Evolutionary conservation across 2,113 vertebrate species (phyloP), one percentile per base, ranked within the genome.

Genomic region (Elachura formosa): DNA sequence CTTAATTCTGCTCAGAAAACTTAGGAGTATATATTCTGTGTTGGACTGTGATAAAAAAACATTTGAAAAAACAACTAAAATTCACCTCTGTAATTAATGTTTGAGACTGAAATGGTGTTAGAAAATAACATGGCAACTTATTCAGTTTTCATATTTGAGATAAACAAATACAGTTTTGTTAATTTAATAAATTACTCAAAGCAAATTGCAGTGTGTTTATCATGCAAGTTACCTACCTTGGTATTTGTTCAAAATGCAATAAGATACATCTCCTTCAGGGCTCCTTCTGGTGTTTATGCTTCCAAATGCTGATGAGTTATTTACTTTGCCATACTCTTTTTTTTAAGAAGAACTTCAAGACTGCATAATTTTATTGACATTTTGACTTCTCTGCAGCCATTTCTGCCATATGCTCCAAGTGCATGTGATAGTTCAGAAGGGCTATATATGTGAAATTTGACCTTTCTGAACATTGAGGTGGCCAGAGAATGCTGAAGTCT

Each of bases 201-300:
- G 62, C 16, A 62, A 80, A 59, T 7, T 16, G 25, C 26, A 51
- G 3, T 20, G 10, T 68, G 43, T 29, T 88, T 64, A n/a, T 52
- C 49, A 41, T 49, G 14, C 13, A 80, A 76, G 46, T 45, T 83
- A 52, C 61, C 38, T 83, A 36, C 38, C 19, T 61, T 58, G 59
- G 22, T 86, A 83, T 77, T 92, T 86, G 20, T 86, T 93, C 88
- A 73, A 94, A 83, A 76, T 69, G 26, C 38, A 56, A 3, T 51
- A 66, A 76, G 46, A 36, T 10, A 63, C 25, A 69, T 58, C 20
- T 83, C 41, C 36, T 79, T 69, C 46, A 77, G 46, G 48, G 11
- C 8, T 86, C 59, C 63, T 94, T 90, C 51, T 95, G 87, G 31
- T 90, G 78, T 93, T 89, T 91, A 38, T 84, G 76, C 33, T 67